Evolutionary conservation across 2,888 invertebrate genomes (phyloP), one percentile per base, ranked within the genome.

Genomic region (Amblyjoppa fuscipennis): DNA sequence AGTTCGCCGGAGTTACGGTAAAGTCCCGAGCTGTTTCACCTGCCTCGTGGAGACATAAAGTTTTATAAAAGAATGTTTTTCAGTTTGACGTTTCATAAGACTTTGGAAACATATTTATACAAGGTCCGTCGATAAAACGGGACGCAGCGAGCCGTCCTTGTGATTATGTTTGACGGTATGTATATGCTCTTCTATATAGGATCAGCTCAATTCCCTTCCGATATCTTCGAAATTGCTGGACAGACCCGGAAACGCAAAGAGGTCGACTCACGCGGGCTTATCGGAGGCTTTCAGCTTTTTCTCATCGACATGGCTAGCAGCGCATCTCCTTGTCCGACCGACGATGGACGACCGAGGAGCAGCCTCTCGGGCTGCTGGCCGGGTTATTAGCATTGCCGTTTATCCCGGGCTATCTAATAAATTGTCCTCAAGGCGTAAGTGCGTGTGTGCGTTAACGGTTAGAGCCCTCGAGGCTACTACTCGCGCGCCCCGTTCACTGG

Each of bases 381-480:
- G 88, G 85, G 91, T 93, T 93, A 93, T 93, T 93, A 91, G 92
- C 92, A 90, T 91, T 92, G 91, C 90, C 90, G 90, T 90, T 93
- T 93, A 93, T 93, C 93, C 92, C 80, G 88, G 89, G 90, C 92
- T 91, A 91, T 93, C 93, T 93, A 93, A 93, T 93, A 93, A 93
- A 93, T 93, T 93, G 93, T 91, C 89, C 88, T 89, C 77, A 80
- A 89, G 88, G 91, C 89, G 89, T 87, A 87, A 89, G 89, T 87
- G 90, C 89, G 89, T 91, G 92, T 93, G 91, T 92, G 90, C 92
- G 90, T 91, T 92, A 90, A 91, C 92, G 89, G 91, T 93, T 93
- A 93, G 92, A 91, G 86, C 87, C 86, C 85, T 87, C 80, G 81
- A 86, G 87, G 85, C 79, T 78, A 25, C 68, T 69, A 56, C 75